Conservation (phyloP, 1,140 invertebrate genomes). For the Apis laboriosa region DNA sequence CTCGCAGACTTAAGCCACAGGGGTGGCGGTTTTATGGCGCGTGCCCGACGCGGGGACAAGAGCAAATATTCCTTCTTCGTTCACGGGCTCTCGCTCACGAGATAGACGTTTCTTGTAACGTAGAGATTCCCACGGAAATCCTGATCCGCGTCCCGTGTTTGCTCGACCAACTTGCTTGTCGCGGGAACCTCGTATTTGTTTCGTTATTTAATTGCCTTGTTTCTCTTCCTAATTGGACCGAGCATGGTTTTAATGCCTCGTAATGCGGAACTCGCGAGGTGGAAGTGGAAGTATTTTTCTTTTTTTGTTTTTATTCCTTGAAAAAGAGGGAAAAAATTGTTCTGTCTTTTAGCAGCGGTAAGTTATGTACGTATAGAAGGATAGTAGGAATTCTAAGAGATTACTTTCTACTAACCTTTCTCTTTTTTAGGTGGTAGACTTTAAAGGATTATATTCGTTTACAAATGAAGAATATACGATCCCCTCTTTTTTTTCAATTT, state of each 20-base stretch:
- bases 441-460: too few relatives aligned
- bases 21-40: conserved; percentile 24
- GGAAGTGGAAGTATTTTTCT: background rate
- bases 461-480: too few relatives aligned
- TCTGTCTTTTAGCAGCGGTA: too few relatives aligned
- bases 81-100: background rate
- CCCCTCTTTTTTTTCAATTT: too few relatives aligned
- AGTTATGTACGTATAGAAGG: too few relatives aligned
- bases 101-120: background rate
- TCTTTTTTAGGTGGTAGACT: too few relatives aligned
- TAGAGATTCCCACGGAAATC: background rate
- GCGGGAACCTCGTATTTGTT: background rate
- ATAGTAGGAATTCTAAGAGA: too few relatives aligned
- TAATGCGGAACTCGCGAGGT: too few relatives aligned
- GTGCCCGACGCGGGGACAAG: background rate
- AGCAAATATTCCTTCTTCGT: conserved; percentile 18
- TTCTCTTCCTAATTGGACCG: background rate
- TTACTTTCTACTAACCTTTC: rapidly evolving
- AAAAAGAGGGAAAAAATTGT: too few relatives aligned
- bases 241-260: background rate
- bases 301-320: background rate
- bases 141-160: background rate
- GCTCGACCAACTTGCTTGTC: background rate
- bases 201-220: background rate
- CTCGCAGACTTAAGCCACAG: background rate